Evolutionary conservation across 2,888 invertebrate genomes (phyloP).

Genomic region (Oxytorus armatus): DNA sequence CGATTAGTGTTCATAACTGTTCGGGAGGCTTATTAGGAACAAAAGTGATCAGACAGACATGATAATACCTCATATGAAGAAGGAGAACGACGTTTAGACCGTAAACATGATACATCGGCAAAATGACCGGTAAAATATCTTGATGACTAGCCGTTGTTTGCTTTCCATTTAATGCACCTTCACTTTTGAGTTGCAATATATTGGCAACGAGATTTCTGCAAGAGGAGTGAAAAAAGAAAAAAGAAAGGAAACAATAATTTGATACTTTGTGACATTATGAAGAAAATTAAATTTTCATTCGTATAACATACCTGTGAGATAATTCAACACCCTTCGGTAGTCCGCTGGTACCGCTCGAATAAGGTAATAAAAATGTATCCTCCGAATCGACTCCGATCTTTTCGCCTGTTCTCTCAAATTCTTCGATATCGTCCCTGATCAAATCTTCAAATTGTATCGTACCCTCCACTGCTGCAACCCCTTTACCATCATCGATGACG

Average conservation of each 20-base stretch:
- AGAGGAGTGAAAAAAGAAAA: background rate
- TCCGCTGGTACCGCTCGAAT: constrained; percentile 95
- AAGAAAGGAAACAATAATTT: background rate
- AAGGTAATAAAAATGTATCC: constrained; percentile 90
- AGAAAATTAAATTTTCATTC: background rate
- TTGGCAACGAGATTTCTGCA: constrained; percentile 85
- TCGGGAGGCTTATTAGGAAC: background rate
- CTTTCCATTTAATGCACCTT: constrained; percentile 49
- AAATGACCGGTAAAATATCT: constrained; percentile 88
- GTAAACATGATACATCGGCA: constrained; percentile 94
- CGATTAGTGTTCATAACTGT: no score
- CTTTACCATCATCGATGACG: constrained; percentile 67
- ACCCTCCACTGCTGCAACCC: constrained; percentile 51
- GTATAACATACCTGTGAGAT: constrained; percentile 84
- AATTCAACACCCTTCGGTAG: constrained; percentile 91
- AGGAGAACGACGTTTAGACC: constrained; percentile 88
- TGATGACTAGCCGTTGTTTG: constrained; percentile 84
- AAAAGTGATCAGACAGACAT: background rate
- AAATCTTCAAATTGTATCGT: constrained; percentile 71
- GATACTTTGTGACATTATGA: background rate
- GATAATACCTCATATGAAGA: constrained; percentile 84
- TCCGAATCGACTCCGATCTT: constrained; percentile 77
- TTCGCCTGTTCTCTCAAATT: constrained; percentile 64
- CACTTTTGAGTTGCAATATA: constrained; percentile 79
- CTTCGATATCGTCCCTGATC: constrained; percentile 67